Conservation (phyloP, 2,888 invertebrate genomes). For the Orthosia cruda region DNA sequence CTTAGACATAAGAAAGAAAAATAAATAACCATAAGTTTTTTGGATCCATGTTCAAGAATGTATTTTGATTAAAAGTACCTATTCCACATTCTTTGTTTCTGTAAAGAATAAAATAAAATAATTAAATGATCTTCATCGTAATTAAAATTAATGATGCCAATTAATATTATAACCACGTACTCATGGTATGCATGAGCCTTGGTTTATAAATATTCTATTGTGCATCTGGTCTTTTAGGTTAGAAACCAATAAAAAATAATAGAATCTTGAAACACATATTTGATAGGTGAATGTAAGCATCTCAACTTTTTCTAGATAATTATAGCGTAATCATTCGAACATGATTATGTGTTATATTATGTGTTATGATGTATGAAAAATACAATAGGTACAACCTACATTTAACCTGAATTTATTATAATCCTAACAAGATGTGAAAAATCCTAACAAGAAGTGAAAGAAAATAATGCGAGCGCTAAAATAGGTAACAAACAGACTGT, state of each 20-base stretch:
- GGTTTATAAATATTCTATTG: conserved; percentile 58
- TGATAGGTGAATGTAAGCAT: background rate
- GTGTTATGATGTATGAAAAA: no score
- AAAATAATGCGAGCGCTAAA: background rate
- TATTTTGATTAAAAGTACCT: conserved; percentile 15
- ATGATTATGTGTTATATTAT: no score
- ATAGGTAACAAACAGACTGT: background rate
- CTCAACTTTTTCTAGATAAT: background rate
- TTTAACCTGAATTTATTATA: no score
- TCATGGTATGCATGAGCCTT: conserved; percentile 29
- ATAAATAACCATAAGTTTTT: background rate
- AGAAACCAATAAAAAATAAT: conserved; percentile 23
- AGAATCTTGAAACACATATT: background rate
- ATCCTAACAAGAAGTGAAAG: background rate
- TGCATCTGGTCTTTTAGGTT: conserved; percentile 51
- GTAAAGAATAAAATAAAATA: conserved; percentile 49
- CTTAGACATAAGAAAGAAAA: no score
- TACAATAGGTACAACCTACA: no score
- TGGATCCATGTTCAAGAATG: conserved; percentile 15
- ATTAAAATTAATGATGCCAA: conserved; percentile 61
- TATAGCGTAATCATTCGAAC: background rate
- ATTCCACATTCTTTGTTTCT: conserved; percentile 47
- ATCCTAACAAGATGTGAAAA: background rate
- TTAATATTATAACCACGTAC: conserved; percentile 59
- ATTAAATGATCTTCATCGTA: conserved; percentile 44